A percentile compares a stretch with the other conserved stretches of the same genome.
Evolutionary conservation across 2,113 vertebrate genomes (phyloP).

Genomic region (Clinocottus analis): DNA sequence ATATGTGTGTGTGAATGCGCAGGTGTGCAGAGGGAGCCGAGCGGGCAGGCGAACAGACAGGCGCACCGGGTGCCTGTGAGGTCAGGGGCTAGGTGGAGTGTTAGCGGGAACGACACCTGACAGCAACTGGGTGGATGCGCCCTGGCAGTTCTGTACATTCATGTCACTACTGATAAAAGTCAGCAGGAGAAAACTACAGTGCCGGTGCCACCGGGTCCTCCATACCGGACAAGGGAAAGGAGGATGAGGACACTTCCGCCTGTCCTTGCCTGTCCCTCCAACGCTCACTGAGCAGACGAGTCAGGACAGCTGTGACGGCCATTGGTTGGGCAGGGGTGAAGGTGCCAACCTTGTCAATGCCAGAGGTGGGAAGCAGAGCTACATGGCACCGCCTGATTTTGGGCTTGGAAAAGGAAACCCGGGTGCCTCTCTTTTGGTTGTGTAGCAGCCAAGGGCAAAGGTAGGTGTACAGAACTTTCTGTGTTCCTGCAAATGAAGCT

Average conservation of each 20-base stretch:
- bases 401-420: slow-evolving; percentile 57
- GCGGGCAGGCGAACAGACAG: slow-evolving; percentile 60
- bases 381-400: slow-evolving; percentile 45
- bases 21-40: slow-evolving; percentile 57
- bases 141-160: slow-evolving; percentile 81
- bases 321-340: slow-evolving; percentile 61
- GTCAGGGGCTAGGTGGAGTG: slow-evolving; percentile 78
- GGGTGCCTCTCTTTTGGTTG: slow-evolving; percentile 49
- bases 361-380: slow-evolving; percentile 59
- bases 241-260: slow-evolving; percentile 69
- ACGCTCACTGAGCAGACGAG: slow-evolving; percentile 69
- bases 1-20: slow-evolving; percentile 33
- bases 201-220: slow-evolving; percentile 62
- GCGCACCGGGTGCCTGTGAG: slow-evolving; percentile 71
- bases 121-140: slow-evolving; percentile 72
- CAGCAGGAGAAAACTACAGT: slow-evolving; percentile 66
- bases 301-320: slow-evolving; percentile 65
- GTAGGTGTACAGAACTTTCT: slow-evolving; percentile 50
- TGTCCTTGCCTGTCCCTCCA: slow-evolving; percentile 65
- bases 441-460: slow-evolving; percentile 61
- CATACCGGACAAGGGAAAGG: slow-evolving; percentile 55
- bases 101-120: slow-evolving; percentile 81
- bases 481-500: slow-evolving; percentile 37
- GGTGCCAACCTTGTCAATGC: slow-evolving; percentile 64
- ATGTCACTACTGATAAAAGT: slow-evolving; percentile 79